These are phyloP conservation scores for Nothocercus julius DNA, from an alignment of 2,113 vertebrate species.

Conservation along the genomic window DNA sequence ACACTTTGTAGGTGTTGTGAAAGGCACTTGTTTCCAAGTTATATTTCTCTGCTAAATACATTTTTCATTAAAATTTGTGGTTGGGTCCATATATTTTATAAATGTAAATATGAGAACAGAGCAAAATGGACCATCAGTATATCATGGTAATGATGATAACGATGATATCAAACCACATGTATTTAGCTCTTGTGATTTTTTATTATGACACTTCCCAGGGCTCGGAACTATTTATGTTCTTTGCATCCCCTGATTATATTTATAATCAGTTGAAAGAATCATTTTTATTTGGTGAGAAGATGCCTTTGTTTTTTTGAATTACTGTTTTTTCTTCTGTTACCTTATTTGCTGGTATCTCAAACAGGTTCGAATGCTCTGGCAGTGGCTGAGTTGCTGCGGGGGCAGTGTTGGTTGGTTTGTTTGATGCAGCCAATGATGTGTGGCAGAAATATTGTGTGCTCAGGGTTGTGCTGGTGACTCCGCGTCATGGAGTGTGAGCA, in stretches of 20 bases:
- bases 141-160: not conserved
- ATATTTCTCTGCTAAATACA: not conserved
- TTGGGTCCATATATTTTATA: not conserved
- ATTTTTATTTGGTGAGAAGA: conserved; percentile 20
- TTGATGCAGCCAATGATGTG: conserved; percentile 1
- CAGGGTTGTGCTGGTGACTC: conserved; percentile 36
- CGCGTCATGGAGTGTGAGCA: not conserved
- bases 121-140: not conserved
- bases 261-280: not conserved
- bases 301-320: not conserved
- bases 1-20: not conserved
- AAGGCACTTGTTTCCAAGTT: not conserved
- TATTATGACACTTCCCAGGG: not conserved
- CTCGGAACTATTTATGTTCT: not conserved
- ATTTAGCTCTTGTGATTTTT: not conserved
- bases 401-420: not conserved
- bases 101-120: not conserved
- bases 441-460: conserved; percentile 53
- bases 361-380: not conserved
- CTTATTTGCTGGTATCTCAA: not conserved
- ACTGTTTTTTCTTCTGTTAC: conserved; percentile 11
- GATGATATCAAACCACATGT: not conserved
- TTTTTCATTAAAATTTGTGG: not conserved
- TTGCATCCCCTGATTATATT: not conserved
- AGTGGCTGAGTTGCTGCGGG: not conserved